Conservation (phyloP, 2,113 vertebrate genomes). For the Phylloscopus trochiloides region DNA sequence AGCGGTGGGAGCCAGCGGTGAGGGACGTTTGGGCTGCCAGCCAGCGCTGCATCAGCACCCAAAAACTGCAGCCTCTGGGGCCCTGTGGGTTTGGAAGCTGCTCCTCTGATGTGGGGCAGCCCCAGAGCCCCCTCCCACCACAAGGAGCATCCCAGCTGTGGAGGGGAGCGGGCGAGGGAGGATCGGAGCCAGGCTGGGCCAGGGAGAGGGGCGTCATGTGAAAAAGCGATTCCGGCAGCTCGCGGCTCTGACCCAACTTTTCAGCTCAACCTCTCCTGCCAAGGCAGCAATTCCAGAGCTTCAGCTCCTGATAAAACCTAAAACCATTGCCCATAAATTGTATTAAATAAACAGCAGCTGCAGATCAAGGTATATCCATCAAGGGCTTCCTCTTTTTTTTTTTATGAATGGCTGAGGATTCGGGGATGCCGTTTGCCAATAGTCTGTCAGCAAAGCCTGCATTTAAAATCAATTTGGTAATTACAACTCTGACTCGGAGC, state of each 20-base stretch:
- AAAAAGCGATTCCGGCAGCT: constrained; percentile 1
- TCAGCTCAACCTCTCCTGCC: constrained; percentile 34
- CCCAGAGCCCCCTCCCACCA: neutral
- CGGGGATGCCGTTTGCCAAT: constrained; percentile 45
- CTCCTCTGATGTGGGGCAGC: neutral
- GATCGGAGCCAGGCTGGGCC: neutral
- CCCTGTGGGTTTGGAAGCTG: neutral
- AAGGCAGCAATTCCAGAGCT: constrained; percentile 53
- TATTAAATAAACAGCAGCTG: constrained; percentile 69
- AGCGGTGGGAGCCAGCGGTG: neutral
- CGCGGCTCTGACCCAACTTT: constrained; percentile 1
- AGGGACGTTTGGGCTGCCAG: neutral
- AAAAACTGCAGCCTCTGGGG: neutral
- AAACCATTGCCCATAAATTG: constrained; percentile 62
- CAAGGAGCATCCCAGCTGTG: neutral
- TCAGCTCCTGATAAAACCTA: constrained; percentile 69
- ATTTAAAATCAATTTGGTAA: constrained; percentile 68
- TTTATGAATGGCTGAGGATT: constrained; percentile 51
- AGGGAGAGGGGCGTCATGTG: neutral
- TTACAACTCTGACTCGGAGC: constrained; percentile 47
- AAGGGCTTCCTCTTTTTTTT: constrained; percentile 33
- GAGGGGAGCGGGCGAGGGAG: neutral
- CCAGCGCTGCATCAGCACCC: neutral
- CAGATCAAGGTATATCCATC: constrained; percentile 67
- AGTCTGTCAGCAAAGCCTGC: constrained; percentile 57